These are phyloP conservation scores for Corythornis cristatus DNA, from an alignment of 2,113 vertebrate genomes.

Conservation along the genomic window DNA sequence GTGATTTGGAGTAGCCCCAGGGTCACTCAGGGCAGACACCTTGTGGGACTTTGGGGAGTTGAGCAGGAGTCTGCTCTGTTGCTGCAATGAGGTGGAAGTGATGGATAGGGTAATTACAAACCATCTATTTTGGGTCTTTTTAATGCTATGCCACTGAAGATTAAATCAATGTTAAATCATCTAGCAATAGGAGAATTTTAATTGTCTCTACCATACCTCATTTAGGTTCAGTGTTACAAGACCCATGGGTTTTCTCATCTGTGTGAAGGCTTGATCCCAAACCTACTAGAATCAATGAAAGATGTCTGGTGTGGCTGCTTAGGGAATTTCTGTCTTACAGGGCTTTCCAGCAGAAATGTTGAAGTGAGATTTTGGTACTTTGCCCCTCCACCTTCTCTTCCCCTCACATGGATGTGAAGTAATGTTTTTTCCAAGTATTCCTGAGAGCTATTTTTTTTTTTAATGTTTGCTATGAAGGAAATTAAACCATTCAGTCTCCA, in stretches of 20 bases:
- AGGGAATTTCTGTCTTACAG: neutral
- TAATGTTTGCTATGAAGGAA: neutral
- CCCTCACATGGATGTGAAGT: neutral
- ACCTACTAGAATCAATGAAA: neutral
- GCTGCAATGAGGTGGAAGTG: neutral
- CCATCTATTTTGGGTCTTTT: neutral
- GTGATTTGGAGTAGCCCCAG: accelerated
- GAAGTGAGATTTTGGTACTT: neutral
- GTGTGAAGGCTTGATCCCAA: neutral
- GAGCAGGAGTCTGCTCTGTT: accelerated
- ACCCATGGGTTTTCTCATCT: neutral
- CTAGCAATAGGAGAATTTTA: neutral
- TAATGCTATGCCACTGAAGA: neutral
- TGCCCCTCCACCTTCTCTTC: neutral
- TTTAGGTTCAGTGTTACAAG: neutral
- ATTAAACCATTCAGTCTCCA: neutral
- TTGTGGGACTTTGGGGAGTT: accelerated
- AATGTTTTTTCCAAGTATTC: neutral
- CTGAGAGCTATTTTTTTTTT: neutral
- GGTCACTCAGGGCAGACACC: accelerated
- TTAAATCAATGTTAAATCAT: constrained; percentile 16
- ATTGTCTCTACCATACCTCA: neutral
- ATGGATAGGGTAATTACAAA: neutral
- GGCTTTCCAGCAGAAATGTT: neutral
- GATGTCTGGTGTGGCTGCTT: neutral